phyloP scores from a whole-genome alignment of 2,113 vertebrate genomes.

The Scytalopus superciliaris region DNA sequence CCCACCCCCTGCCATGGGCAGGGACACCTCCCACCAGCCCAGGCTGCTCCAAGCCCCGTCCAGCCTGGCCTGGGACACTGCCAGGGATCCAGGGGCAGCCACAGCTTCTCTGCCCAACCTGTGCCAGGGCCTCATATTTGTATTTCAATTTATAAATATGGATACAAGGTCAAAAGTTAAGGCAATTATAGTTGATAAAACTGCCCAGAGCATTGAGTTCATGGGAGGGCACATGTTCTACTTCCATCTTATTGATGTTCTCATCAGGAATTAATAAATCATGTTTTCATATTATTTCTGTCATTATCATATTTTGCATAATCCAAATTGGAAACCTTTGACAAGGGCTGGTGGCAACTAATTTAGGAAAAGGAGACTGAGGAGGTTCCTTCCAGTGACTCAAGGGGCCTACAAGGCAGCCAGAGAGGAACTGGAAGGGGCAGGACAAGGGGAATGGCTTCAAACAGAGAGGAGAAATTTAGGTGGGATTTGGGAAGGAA shows the following conservation, averaged over 20 bases:
- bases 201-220: not conserved
- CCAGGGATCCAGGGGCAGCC: not conserved
- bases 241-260: not conserved
- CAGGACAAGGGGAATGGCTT: not conserved
- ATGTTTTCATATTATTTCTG: not conserved
- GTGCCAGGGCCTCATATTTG: not conserved
- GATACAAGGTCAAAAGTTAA: not conserved
- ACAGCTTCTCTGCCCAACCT: not conserved
- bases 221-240: not conserved
- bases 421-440: too few species aligned
- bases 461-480: not conserved
- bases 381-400: not conserved
- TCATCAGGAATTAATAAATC: not conserved
- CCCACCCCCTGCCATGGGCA: not conserved
- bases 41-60: not conserved
- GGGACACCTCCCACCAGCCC: not conserved
- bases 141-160: not conserved
- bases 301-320: not conserved
- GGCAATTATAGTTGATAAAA: not conserved
- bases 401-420: not conserved
- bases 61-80: not conserved
- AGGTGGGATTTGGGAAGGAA: not conserved
- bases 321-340: not conserved
- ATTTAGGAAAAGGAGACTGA: not conserved
- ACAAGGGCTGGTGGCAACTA: not conserved